Conservation (phyloP, 2,797 vertebrate genomes). For the Acomys russatus region DNA sequence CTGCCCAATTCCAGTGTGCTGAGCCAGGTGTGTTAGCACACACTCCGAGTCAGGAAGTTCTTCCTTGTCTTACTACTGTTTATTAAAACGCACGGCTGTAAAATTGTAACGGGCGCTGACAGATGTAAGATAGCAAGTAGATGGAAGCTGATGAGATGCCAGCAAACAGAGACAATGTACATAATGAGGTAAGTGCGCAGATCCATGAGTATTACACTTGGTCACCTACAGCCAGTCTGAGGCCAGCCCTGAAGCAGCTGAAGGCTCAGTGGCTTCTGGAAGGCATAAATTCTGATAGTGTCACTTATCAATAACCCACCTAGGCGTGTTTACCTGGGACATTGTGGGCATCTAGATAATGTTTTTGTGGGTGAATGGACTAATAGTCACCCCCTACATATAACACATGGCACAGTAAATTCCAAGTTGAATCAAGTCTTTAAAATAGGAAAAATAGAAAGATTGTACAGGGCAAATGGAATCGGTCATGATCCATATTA, state of each 20-base stretch:
- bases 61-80: not conserved
- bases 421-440: not conserved
- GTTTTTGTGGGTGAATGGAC: not conserved
- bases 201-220: not conserved
- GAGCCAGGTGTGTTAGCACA: not conserved
- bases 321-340: not conserved
- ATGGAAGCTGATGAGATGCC: not conserved
- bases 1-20: not conserved
- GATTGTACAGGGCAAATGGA: not conserved
- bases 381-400: not conserved
- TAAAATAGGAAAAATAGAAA: not conserved
- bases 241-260: too few relatives aligned
- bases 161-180: not conserved
- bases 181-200: not conserved
- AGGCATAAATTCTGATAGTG: not conserved
- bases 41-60: not conserved
- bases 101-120: not conserved
- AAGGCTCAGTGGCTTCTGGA: not conserved
- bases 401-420: not conserved
- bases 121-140: conserved; percentile 15
- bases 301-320: not conserved
- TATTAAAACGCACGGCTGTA: conserved; percentile 27
- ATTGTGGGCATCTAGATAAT: not conserved
- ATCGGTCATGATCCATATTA: not conserved
- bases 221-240: not conserved